Conservation (phyloP, 2,888 invertebrate species). For the Heliconius aoede region DNA sequence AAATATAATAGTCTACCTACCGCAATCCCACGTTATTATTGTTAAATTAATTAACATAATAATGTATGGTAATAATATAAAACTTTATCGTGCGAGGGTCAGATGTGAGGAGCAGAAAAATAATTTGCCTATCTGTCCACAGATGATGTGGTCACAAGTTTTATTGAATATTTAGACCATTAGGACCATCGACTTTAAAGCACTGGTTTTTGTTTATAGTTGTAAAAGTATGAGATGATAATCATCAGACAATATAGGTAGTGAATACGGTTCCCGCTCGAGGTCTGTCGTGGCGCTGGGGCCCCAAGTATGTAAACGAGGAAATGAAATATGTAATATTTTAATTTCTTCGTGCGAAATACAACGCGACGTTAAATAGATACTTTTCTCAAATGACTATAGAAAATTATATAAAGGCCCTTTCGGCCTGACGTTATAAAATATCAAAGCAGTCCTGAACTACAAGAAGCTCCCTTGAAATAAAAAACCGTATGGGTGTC, state of each 20-base stretch:
- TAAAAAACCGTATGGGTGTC: conserved; percentile 71
- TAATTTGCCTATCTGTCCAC: conserved; percentile 68
- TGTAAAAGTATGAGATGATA: not conserved
- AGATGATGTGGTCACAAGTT: conserved; percentile 1
- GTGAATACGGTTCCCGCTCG: too few relatives aligned
- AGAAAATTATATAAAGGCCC: not conserved
- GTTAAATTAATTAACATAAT: conserved; percentile 61
- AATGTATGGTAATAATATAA: conserved; percentile 45
- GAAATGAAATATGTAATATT: too few relatives aligned
- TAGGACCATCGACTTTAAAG: not conserved
- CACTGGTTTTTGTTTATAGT: not conserved
- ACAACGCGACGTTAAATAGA: too few relatives aligned
- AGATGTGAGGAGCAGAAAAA: conserved; percentile 74
- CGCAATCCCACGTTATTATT: conserved; percentile 51
- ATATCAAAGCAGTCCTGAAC: not conserved
- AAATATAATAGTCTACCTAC: conserved; percentile 33
- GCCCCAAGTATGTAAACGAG: too few relatives aligned
- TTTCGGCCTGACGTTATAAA: not conserved
- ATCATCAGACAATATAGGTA: not conserved
- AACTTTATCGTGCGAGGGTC: conserved; percentile 67
- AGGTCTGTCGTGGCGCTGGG: too few relatives aligned
- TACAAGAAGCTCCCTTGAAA: conserved; percentile 58
- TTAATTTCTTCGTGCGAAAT: too few relatives aligned
- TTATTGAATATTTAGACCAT: conserved; percentile 13
- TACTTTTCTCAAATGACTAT: not conserved